A percentile compares a stretch with the other conserved stretches of the same genome.
Conservation (phyloP, 1,140 invertebrate genomes). For the Penaeus japonicus region DNA sequence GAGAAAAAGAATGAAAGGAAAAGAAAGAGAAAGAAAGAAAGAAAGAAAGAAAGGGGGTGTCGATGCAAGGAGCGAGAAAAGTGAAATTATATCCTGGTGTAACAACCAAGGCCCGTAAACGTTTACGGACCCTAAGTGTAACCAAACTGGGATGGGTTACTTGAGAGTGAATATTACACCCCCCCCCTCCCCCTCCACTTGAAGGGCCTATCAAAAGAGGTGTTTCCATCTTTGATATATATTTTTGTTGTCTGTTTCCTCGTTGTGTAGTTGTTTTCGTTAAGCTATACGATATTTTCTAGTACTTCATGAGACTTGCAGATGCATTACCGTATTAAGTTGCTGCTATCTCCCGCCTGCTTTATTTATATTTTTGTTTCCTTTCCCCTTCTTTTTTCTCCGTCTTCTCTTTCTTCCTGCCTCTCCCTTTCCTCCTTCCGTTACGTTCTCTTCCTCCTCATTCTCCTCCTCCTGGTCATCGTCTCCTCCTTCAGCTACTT, state of each 20-base stretch:
- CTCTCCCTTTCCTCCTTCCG: background rate
- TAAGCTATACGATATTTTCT: background rate
- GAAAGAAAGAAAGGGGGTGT: no score
- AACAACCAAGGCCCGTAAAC: no score
- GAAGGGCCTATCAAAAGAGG: no score
- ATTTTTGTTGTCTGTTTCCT: background rate
- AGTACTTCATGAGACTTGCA: background rate
- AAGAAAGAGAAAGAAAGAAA: no score
- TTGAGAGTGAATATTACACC: no score
- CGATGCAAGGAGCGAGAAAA: no score
- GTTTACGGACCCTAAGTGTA: no score
- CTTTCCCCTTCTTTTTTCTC: background rate
- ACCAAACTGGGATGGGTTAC: no score
- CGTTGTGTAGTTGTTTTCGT: background rate
- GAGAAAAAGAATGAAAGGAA: no score
- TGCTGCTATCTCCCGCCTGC: background rate
- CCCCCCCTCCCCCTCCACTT: no score
- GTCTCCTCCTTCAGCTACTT: constrained; percentile 45
- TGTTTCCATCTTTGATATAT: background rate
- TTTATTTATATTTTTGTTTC: background rate
- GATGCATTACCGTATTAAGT: background rate
- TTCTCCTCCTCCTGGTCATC: constrained; percentile 16
- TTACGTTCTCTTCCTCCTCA: background rate
- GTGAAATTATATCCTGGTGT: no score
- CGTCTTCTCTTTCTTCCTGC: background rate